Base-by-base conservation (phyloP, 2,113 vertebrate species). In the Mionectes macconnelli region DNA sequence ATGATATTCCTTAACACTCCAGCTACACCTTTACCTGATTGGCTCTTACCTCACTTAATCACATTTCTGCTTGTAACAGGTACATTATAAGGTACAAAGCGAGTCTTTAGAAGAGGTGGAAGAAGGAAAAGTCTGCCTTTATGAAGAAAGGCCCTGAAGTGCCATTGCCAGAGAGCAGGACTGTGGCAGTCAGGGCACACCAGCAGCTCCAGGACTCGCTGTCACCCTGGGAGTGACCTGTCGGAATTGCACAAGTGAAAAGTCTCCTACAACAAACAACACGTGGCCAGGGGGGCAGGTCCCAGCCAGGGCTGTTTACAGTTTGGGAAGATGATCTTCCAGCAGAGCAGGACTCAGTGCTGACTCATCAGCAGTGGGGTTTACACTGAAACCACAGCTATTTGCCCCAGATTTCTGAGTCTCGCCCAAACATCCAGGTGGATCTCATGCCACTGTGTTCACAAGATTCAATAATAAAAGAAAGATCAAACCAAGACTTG, bases 181-280 rank as follows among this genome's bases (percentile, higher is more conserved):
- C 75, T 0, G 9, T 3, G 6, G 33, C 74, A 67, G 39, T 2
- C 55, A 13, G 4, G 2, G 12, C 67, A 21, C 37, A 11, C n/a
- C n/a, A 11, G 63, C 55, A 45, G 63, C 30, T 50, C 39, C 63
- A 20, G 88, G 55, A 37, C 69, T 20, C 4, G 1, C 66, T 2
- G 2, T 6, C 42, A 56, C 67, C 21, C 23, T 33, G 74, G 69
- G n/a, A 60, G 69, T 25, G 47, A 33, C 0, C 0, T 21, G 66
- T 4, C 10, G 33, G 47, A 77, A 64, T 3, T 4, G 8, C 74
- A 10, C 28, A 8, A 80, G 39, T 2, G 12, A 52, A 4, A 82
- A 80, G 68, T 50, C 85, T 90, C 66, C 79, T 15, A 31, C 5
- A 24, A 53, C 23, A 75, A 84, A 66, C 40, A 64, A 4, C 60